Evolutionary conservation across 2,888 invertebrate genomes (phyloP).

Genomic region (Oligia fasciuncula): DNA sequence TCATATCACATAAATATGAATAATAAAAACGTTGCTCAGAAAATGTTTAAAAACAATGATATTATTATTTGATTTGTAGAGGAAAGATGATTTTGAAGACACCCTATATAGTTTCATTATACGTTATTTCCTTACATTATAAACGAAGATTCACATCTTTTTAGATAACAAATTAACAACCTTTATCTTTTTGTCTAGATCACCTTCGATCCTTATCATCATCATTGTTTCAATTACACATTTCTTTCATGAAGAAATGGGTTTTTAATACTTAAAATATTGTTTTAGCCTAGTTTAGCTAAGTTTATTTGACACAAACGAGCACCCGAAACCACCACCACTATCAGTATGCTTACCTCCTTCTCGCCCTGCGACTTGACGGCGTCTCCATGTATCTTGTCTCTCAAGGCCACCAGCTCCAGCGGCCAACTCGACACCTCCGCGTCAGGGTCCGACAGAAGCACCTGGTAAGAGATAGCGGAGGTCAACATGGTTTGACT

Average conservation of each 20-base stretch:
- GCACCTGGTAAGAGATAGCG: conserved; percentile 86
- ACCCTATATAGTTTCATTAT: too few species aligned
- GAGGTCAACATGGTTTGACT: background rate
- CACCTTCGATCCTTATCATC: background rate
- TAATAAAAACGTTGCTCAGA: background rate
- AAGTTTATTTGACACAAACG: background rate
- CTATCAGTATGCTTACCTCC: conserved; percentile 86
- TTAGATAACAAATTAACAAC: too few species aligned
- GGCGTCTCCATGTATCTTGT: conserved; percentile 92
- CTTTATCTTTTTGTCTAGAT: background rate
- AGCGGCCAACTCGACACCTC: conserved; percentile 93
- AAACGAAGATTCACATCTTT: too few species aligned
- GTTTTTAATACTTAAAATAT: background rate
- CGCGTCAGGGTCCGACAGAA: conserved; percentile 92
- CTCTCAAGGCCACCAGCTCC: conserved; percentile 93
- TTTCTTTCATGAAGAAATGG: background rate
- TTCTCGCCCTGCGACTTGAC: conserved; percentile 84
- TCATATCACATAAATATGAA: background rate
- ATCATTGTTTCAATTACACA: background rate
- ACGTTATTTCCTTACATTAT: too few species aligned
- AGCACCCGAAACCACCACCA: background rate
- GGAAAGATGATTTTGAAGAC: background rate
- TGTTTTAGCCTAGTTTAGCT: background rate
- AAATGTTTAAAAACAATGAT: background rate
- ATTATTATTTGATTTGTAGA: background rate